Percentiles rank a stretch among this genome's conserved stretches.
phyloP scores from a whole-genome alignment of 1,140 invertebrate genomes.

The Diachasmimorpha longicaudata region DNA sequence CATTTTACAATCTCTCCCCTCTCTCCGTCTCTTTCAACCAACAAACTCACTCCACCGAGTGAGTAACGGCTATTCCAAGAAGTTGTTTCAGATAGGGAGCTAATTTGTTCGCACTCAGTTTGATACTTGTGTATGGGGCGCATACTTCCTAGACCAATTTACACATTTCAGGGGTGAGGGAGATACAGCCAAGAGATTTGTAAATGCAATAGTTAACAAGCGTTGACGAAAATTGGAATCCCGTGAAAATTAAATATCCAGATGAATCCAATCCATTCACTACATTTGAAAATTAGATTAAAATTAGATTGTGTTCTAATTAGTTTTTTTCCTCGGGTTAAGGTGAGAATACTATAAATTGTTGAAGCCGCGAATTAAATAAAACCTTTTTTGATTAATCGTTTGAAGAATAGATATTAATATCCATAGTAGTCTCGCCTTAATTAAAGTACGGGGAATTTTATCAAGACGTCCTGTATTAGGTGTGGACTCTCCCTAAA shows the following conservation, averaged over 20 bases:
- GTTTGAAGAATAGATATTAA: too few relatives aligned
- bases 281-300: not conserved
- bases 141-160: not conserved
- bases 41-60: slow-evolving; percentile 37
- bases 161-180: not conserved
- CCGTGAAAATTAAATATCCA: slow-evolving; percentile 11
- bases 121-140: not conserved
- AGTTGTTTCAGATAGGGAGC: slow-evolving; percentile 62
- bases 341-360: too few relatives aligned
- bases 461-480: slow-evolving; percentile 21
- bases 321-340: too few relatives aligned
- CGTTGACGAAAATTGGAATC: not conserved
- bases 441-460: not conserved
- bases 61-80: slow-evolving; percentile 62
- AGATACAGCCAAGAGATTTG: slow-evolving; percentile 2
- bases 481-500: not conserved
- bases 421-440: too few relatives aligned
- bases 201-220: not conserved
- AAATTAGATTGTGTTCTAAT: too few relatives aligned
- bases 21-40: slow-evolving; percentile 25
- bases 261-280: not conserved
- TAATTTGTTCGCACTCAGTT: slow-evolving; percentile 49
- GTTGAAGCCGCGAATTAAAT: too few relatives aligned
- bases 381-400: too few relatives aligned
- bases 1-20: slow-evolving; percentile 22